A percentile compares a stretch with the other conserved stretches of the same genome.
Evolutionary conservation across 1,140 invertebrate species (phyloP).

Genomic region (Orius insidiosus): DNA sequence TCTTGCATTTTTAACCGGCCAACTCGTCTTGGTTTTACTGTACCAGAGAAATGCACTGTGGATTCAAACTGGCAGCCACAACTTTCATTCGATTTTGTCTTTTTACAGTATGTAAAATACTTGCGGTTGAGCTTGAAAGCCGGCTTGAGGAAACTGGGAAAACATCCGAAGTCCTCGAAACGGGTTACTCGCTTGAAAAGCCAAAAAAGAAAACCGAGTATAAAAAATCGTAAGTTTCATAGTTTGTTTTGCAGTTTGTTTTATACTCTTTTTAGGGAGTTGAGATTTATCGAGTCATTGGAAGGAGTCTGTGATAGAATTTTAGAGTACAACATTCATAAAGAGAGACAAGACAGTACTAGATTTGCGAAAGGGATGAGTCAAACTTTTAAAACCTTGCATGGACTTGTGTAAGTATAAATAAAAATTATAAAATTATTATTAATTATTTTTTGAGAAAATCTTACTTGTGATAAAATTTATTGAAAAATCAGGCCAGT

Average conservation of each 20-base stretch:
- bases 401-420: constrained; percentile 63
- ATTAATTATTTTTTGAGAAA: constrained; percentile 22
- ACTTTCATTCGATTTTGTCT: not conserved
- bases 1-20: not conserved
- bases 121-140: constrained; percentile 38
- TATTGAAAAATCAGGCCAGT: too few species aligned
- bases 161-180: constrained; percentile 71
- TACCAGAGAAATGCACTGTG: not conserved
- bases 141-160: constrained; percentile 77
- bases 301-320: constrained; percentile 81
- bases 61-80: not conserved
- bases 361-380: constrained; percentile 93
- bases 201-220: constrained; percentile 65
- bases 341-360: constrained; percentile 78
- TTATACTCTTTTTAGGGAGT: constrained; percentile 36
- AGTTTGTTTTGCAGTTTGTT: too few species aligned
- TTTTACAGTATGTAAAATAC: constrained; percentile 22
- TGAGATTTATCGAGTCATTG: constrained; percentile 74
- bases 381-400: constrained; percentile 87
- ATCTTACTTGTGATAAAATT: too few species aligned
- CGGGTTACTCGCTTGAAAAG: constrained; percentile 81
- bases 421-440: too few species aligned
- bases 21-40: not conserved
- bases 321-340: constrained; percentile 86
- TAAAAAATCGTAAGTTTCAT: constrained; percentile 55